A percentile compares a stretch with the other conserved stretches of the same genome.
Evolutionary conservation across 2,888 invertebrate species (phyloP).

Genomic region (Xanthia icteritia): DNA sequence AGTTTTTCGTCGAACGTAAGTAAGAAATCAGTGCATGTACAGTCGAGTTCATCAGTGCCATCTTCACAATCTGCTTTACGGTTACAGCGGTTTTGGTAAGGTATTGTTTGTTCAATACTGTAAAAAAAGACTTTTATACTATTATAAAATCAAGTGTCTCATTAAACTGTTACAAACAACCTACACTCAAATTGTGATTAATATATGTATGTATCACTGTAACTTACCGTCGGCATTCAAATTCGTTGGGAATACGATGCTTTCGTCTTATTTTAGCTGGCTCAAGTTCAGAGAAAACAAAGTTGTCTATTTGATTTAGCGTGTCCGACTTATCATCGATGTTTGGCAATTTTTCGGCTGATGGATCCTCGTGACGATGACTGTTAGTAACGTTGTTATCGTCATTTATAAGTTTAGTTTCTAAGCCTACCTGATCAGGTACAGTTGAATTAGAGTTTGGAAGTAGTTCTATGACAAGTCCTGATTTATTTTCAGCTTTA

Average conservation of each 20-base stretch:
- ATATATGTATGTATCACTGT: neutral
- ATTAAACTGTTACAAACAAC: neutral
- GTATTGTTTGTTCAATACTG: conserved; percentile 92
- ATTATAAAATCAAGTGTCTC: neutral
- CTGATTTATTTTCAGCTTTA: conserved; percentile 17
- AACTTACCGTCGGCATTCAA: conserved; percentile 85
- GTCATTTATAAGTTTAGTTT: conserved; percentile 16
- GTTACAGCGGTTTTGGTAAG: conserved; percentile 92
- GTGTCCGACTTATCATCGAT: conserved; percentile 64
- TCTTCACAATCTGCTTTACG: conserved; percentile 94
- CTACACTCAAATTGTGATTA: neutral
- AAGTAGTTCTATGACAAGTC: conserved; percentile 21
- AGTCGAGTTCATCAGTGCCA: conserved; percentile 94
- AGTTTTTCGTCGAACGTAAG: conserved; percentile 86
- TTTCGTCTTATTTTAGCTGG: conserved; percentile 82
- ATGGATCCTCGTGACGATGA: conserved; percentile 28
- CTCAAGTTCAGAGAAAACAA: conserved; percentile 74
- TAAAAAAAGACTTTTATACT: conserved; percentile 41
- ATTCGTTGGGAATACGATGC: conserved; percentile 78
- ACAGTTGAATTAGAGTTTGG: conserved; percentile 12
- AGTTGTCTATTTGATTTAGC: conserved; percentile 73
- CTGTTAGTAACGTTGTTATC: conserved; percentile 34
- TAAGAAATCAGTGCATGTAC: conserved; percentile 93
- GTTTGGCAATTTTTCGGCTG: conserved; percentile 67
- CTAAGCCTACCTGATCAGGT: neutral